Conservation (phyloP, 2,797 vertebrate genomes). For the Uromys caudimaculatus region DNA sequence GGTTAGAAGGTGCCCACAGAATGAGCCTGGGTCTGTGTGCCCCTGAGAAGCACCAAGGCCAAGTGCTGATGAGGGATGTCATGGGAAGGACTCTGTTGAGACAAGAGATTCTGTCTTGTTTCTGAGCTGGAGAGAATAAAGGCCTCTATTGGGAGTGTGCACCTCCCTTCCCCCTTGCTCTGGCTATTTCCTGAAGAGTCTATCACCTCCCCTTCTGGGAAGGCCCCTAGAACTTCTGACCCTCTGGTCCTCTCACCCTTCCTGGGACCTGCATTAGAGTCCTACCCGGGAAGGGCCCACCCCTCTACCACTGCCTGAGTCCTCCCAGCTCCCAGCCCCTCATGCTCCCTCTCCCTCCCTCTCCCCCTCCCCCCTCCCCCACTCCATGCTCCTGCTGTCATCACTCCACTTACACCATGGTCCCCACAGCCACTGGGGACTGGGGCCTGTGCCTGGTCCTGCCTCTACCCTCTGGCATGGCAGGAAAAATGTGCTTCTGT, state of each 20-base stretch:
- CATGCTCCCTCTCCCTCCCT: neutral
- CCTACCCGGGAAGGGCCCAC: neutral
- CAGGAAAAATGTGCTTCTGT: slow-evolving; percentile 84
- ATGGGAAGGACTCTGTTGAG: slow-evolving; percentile 41
- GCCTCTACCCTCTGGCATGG: neutral
- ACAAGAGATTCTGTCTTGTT: slow-evolving; percentile 72
- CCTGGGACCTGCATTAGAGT: slow-evolving; percentile 59
- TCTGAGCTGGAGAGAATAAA: slow-evolving; percentile 67
- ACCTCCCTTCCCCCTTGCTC: neutral
- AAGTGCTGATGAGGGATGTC: slow-evolving; percentile 48
- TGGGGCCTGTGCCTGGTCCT: neutral
- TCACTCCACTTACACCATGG: neutral
- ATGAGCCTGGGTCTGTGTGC: neutral
- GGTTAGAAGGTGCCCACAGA: neutral
- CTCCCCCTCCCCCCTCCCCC: neutral
- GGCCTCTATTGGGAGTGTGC: slow-evolving; percentile 59
- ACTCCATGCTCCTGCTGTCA: too few relatives aligned
- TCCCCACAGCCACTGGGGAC: neutral
- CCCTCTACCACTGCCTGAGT: neutral
- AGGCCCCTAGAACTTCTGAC: neutral
- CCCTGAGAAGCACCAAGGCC: slow-evolving; percentile 40
- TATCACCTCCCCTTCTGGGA: slow-evolving; percentile 18
- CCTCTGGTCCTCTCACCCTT: slow-evolving; percentile 45
- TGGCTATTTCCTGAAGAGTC: slow-evolving; percentile 28
- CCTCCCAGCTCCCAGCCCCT: too few relatives aligned